Conservation (phyloP, 2,113 vertebrate species). For the Tonatia bakeri region DNA sequence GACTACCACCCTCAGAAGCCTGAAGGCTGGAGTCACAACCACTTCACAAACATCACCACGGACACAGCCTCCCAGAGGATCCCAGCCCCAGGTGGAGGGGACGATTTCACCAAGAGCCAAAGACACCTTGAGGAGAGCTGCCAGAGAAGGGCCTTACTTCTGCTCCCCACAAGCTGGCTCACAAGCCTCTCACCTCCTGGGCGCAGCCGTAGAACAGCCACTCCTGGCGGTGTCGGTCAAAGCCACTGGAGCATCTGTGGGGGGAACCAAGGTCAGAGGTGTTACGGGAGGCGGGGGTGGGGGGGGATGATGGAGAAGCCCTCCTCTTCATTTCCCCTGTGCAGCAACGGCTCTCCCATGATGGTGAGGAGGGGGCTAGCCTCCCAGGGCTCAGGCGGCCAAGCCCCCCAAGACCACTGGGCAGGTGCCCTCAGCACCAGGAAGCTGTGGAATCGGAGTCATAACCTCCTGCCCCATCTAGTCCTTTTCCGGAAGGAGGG, state of each 20-base stretch:
- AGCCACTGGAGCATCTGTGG: constrained; percentile 92
- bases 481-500: neutral
- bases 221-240: constrained; percentile 92
- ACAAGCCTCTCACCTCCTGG: constrained; percentile 84
- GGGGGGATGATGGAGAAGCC: accelerated
- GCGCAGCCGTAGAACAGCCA: constrained; percentile 92
- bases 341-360: neutral
- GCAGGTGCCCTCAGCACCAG: neutral
- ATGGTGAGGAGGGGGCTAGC: neutral
- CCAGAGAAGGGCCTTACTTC: neutral
- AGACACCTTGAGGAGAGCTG: neutral
- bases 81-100: neutral
- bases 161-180: neutral
- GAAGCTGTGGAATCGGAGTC: neutral
- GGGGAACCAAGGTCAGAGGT: neutral
- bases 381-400: neutral
- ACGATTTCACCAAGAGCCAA: neutral
- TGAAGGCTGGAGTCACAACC: neutral
- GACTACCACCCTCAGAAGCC: neutral
- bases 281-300: accelerated
- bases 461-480: neutral
- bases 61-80: neutral
- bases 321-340: accelerated
- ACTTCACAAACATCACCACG: neutral
- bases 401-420: neutral